Base-by-base conservation (phyloP, 1,140 invertebrate species). In the Planococcus citri region DNA sequence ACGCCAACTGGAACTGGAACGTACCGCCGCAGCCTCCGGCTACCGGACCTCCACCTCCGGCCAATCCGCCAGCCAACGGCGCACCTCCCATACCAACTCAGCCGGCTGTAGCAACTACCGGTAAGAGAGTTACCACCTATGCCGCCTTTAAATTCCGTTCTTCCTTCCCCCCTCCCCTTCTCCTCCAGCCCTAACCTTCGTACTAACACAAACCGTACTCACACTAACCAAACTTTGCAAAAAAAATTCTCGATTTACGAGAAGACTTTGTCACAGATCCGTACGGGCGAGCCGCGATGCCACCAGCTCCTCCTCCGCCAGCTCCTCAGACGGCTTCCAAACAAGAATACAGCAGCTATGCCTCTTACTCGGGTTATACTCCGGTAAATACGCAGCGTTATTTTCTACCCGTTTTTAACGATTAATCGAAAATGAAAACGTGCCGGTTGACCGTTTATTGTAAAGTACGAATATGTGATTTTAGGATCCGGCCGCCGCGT, bases 1-100 rank as follows among this genome's bases (percentile, higher is more conserved):
- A 51, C 41, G 41, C 41, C n/a, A 51, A 51, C 41, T 51, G 41
- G 41, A 51, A 51, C n/a, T 51, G 41, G 41, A 51, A 51, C 41
- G 41, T 51, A 3, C 41, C 41, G 3, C 41, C 41, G 41, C 41
- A 51, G 17, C 41, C 41, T 3, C 41, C 41, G 17, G 41, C 41
- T 3, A 51, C 41, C 41, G 41, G 41, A 9, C 12, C 41, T 9
- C 6, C 41, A 17, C 41, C 41, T 2, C 12, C 41, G 10, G 41
- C 41, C 17, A 51, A 51, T 20, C 41, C n/a, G 2, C 12, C 41
- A 3, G 41, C 41, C 10, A 51, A 51, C n/a, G 41, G 41, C 6
- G 41, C 41, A 4, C 6, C 10, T 17, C 12, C 41, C 17, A 20
- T 51, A 17, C 41, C 41, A 17, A 4, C 41, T 3, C 41, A 51